Conservation (phyloP, 2,797 vertebrate genomes). For the Pipistrellus pipistrellus region DNA sequence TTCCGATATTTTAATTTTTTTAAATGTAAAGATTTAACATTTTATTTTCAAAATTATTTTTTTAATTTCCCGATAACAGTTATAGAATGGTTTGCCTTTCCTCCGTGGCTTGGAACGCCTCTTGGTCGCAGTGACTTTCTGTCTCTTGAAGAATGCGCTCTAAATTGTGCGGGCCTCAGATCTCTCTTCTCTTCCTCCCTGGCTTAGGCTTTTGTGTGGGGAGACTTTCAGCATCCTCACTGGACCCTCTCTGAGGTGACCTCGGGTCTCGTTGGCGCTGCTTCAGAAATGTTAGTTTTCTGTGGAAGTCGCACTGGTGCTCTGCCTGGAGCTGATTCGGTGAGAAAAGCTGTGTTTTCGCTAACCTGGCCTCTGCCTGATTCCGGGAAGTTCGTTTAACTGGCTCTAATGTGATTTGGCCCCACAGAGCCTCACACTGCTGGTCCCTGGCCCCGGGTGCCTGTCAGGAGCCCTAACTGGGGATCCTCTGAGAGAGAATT, state of each 20-base stretch:
- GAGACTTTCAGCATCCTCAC: not conserved
- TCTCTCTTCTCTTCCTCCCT: not conserved
- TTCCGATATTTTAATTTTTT: not conserved
- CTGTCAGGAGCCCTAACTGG: accelerated
- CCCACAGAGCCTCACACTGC: accelerated
- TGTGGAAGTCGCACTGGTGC: not conserved
- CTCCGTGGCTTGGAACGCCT: not conserved
- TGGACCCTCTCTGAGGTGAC: not conserved
- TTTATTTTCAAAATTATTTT: not conserved
- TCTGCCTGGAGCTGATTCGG: not conserved
- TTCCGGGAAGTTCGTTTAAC: not conserved
- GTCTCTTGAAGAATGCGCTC: not conserved
- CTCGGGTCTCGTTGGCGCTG: not conserved
- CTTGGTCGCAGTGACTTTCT: not conserved
- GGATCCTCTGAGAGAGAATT: not conserved
- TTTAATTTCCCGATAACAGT: not conserved
- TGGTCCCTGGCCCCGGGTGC: not conserved
- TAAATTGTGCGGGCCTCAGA: not conserved
- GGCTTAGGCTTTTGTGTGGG: not conserved
- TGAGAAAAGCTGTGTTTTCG: not conserved
- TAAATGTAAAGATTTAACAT: not conserved
- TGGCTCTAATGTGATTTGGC: too few species aligned
- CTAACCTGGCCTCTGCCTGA: not conserved
- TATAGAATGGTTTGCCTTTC: not conserved
- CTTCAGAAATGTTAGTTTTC: not conserved